Conservation (phyloP, 2,113 vertebrate genomes). For the Pithys albifrons region DNA sequence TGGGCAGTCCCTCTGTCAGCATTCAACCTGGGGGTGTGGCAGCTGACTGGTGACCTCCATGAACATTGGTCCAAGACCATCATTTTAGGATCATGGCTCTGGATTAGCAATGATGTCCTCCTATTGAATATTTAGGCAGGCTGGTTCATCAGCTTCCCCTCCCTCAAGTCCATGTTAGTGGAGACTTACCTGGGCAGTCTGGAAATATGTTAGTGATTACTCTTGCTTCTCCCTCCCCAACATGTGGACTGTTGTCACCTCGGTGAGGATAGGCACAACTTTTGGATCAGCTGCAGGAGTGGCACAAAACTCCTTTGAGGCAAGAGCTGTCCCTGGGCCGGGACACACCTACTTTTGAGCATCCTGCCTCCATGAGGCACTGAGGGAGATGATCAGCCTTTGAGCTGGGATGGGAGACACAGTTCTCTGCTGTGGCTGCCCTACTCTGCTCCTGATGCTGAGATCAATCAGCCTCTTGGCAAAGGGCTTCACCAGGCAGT, state of each 20-base stretch:
- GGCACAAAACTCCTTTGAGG: neutral
- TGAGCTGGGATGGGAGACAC: rapidly evolving
- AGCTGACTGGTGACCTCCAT: neutral
- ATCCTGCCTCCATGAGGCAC: neutral
- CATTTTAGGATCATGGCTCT: neutral
- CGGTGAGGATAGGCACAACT: neutral
- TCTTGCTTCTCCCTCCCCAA: neutral
- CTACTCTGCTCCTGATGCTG: neutral
- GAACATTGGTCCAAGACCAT: neutral
- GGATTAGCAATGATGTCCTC: neutral
- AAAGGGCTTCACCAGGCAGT: neutral
- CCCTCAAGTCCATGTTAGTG: neutral
- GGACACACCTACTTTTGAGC: neutral
- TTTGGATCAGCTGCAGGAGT: neutral
- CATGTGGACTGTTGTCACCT: neutral
- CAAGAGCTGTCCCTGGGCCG: neutral
- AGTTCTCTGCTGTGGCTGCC: neutral
- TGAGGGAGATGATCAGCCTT: neutral
- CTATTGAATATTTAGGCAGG: neutral
- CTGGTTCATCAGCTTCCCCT: neutral
- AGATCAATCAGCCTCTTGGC: neutral
- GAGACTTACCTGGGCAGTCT: neutral
- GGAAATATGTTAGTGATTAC: neutral
- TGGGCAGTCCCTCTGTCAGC: neutral
- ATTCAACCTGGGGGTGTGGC: neutral